Conservation (phyloP, 2,113 vertebrate species). For the Sinocyclocheilus anophthalmus region DNA sequence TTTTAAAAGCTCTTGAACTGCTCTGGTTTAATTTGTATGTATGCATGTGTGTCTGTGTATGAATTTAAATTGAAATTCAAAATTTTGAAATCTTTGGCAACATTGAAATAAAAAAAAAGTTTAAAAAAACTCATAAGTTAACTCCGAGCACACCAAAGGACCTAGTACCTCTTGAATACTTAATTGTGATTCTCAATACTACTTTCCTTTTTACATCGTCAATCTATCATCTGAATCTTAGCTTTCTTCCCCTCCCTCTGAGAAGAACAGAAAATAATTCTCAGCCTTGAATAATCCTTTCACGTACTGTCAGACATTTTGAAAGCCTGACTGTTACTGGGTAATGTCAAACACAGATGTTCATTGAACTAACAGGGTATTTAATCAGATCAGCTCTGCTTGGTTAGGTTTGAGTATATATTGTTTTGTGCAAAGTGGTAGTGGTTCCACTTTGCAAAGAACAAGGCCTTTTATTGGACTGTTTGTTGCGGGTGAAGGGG, state of each 20-base stretch:
- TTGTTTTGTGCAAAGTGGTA: slow-evolving; percentile 22
- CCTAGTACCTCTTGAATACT: background rate
- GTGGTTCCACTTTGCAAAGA: background rate
- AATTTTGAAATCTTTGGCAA: background rate
- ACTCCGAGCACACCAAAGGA: background rate
- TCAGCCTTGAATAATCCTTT: slow-evolving; percentile 32
- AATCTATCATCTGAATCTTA: background rate
- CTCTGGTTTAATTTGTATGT: background rate
- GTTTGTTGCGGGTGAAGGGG: background rate
- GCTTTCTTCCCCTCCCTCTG: slow-evolving; percentile 12
- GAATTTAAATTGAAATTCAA: background rate
- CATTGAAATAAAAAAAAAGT: background rate
- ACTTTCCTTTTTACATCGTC: slow-evolving; percentile 17
- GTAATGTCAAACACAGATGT: slow-evolving; percentile 9
- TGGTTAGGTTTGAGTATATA: slow-evolving; percentile 4
- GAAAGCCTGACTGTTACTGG: background rate
- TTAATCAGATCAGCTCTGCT: slow-evolving; percentile 18
- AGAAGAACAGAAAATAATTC: slow-evolving; percentile 1
- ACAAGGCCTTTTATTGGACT: background rate
- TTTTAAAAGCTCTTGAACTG: background rate
- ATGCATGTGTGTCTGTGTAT: background rate
- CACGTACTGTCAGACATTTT: slow-evolving; percentile 29
- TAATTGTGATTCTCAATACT: background rate
- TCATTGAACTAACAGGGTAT: background rate
- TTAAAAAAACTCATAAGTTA: background rate